Conservation (phyloP, 2,113 vertebrate genomes). For the zebrafish (Danio rerio) region GRCz12tu NC_133193.1:48184001-48184500, state of each 20-base stretch:
- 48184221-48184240: conserved; percentile 10
- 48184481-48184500: no score
- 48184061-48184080: conserved; percentile 1
- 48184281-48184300: not conserved
- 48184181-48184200: not conserved
- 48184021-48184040: not conserved
- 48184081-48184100: not conserved
- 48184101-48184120: not conserved
- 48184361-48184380: not conserved
- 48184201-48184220: conserved; percentile 28
- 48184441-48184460: not conserved
- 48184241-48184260: conserved; percentile 27
- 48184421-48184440: not conserved
- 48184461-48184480: no score
- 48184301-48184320: conserved; percentile 37
- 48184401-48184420: not conserved
- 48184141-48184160: conserved; percentile 9
- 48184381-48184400: not conserved
- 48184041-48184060: not conserved
- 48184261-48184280: not conserved
- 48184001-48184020: not conserved
- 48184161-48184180: not conserved
- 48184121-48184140: not conserved
- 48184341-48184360: not conserved
- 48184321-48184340: conserved; percentile 15